phyloP scores from a whole-genome alignment of 2,113 vertebrate species.

The Coptodon rendalli region DNA sequence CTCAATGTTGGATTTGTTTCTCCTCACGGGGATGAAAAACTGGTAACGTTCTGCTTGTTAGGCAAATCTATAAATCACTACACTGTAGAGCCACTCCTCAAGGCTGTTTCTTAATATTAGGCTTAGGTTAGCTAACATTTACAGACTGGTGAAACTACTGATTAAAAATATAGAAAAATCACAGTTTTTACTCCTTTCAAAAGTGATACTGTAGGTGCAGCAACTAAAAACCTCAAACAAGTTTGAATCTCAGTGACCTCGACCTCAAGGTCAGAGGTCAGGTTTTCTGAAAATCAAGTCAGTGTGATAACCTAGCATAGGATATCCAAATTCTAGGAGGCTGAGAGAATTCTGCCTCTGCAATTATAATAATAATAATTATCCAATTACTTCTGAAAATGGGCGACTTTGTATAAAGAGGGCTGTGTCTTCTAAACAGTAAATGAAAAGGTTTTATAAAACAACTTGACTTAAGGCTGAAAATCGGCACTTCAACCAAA shows the following conservation, averaged over 20 bases:
- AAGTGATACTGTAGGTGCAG: not conserved
- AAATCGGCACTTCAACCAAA: not conserved
- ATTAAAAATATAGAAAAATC: not conserved
- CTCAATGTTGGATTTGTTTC: not conserved
- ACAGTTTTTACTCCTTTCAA: not conserved
- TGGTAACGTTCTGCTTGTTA: not conserved
- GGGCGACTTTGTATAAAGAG: not conserved
- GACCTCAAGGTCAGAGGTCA: not conserved
- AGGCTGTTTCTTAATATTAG: not conserved
- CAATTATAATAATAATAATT: not conserved
- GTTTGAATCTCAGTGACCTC: not conserved
- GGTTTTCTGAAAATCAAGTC: not conserved
- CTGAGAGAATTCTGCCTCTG: not conserved
- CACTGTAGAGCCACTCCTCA: accelerated
- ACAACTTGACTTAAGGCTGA: not conserved
- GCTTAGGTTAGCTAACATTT: not conserved
- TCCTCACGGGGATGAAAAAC: not conserved
- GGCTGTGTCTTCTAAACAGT: not conserved
- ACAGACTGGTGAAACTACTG: not conserved
- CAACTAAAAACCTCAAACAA: accelerated
- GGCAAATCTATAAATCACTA: accelerated
- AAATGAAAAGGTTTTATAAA: not conserved
- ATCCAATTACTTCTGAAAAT: not conserved
- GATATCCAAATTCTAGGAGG: not conserved
- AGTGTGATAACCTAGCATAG: not conserved